Evolutionary conservation across 1,140 invertebrate species (phyloP), one percentile per base, ranked within the genome.

Genomic region (Euglossa dilemma): DNA sequence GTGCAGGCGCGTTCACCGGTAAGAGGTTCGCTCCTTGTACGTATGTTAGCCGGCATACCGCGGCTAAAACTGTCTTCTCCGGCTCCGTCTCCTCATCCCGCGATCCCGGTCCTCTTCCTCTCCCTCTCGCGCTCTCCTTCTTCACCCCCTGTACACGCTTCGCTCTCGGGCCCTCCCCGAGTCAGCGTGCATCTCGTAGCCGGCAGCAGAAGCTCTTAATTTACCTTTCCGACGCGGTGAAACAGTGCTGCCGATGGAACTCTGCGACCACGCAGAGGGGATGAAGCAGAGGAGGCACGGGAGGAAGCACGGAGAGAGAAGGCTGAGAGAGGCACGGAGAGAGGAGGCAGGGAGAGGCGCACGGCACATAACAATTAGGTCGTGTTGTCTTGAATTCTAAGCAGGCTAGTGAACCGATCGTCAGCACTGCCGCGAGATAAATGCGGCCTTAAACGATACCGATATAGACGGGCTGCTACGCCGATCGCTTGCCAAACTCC

Each of bases 361-460:
- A 87, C 92, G 86, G 90, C 92, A 92, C 91, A 92, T 93, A 93
- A 94, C 93, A 94, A 94, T 94, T 94, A 93, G 93, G 93, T 93
- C 92, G 93, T 90, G 93, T 93, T 93, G 93, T 93, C 92, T 93
- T 93, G 93, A 94, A 93, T 94, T 93, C 93, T 93, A 94, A 94
- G 89, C 92, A 93, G 93, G 93, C 91, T 93, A 93, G 92, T 94
- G 93, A 94, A 93, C 93, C 91, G 92, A 93, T 92, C 91, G 91
- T 69, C 89, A 90, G 90, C 87, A 89, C 73, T 45, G 73, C 86
- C 79, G 90, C 83, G 91, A 90, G 90, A 93, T 94, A 94, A 93
- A 94, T 93, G 93, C 85, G 91, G 92, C 90, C 91, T 93, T 94
- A 93, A 94, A 93, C 93, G 93, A 93, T 91, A 93, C 92, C 92